These are phyloP conservation scores for Synchiropus splendidus DNA, from an alignment of 2,113 vertebrate genomes.

Conservation along the genomic window DNA sequence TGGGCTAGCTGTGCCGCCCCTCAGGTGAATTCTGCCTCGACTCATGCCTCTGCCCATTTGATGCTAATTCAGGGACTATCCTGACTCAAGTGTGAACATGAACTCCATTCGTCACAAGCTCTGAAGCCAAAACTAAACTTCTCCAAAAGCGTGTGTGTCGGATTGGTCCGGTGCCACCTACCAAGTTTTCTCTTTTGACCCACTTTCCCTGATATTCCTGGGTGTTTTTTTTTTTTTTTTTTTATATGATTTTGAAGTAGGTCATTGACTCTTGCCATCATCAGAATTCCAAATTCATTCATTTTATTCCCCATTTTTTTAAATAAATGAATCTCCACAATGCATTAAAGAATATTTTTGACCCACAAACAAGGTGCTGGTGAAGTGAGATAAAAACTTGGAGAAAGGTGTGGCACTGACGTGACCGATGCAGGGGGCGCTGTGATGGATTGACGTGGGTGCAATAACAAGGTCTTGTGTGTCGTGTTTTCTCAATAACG, in stretches of 20 bases:
- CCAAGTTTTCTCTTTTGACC: constrained; percentile 47
- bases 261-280: neutral
- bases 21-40: constrained; percentile 39
- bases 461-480: constrained; percentile 22
- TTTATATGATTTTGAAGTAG: constrained; percentile 9
- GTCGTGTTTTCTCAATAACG: constrained; percentile 21
- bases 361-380: too few relatives aligned
- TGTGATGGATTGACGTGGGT: constrained; percentile 43
- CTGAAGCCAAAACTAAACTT: constrained; percentile 34
- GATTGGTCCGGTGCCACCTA: constrained; percentile 23
- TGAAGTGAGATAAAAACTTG: too few relatives aligned
- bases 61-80: constrained; percentile 38
- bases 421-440: neutral
- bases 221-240: constrained; percentile 45
- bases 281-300: too few relatives aligned
- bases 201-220: constrained; percentile 47
- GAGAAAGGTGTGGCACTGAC: too few relatives aligned
- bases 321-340: too few relatives aligned
- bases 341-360: too few relatives aligned
- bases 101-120: constrained; percentile 37
- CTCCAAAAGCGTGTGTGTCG: constrained; percentile 24
- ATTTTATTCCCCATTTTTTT: too few relatives aligned
- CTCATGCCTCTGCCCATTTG: constrained; percentile 20
- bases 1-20: constrained; percentile 41
- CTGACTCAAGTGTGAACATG: constrained; percentile 20